phyloP scores from a whole-genome alignment of 1,140 invertebrate genomes.

The Diorhabda carinulata region DNA sequence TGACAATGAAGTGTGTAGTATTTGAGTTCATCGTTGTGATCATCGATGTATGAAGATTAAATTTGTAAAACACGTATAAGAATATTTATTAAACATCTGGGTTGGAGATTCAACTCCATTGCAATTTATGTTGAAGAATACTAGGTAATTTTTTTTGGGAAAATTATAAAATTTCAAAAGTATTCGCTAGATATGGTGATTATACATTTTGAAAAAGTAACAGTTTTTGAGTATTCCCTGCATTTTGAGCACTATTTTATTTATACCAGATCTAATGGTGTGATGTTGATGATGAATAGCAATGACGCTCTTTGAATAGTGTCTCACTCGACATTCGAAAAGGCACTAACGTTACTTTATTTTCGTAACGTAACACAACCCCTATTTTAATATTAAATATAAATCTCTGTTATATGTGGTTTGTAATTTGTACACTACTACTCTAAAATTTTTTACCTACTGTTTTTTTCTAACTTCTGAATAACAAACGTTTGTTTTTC shows the following conservation, averaged over 20 bases:
- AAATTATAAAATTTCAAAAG: too few species aligned
- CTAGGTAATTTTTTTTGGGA: too few species aligned
- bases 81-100: too few species aligned
- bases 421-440: constrained; percentile 45
- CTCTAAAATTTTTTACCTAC: constrained; percentile 38
- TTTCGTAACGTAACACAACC: constrained; percentile 47
- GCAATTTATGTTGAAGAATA: too few species aligned
- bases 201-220: background rate
- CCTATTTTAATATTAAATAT: constrained; percentile 47
- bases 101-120: too few species aligned
- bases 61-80: too few species aligned
- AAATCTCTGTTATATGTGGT: constrained; percentile 47
- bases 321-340: constrained; percentile 49
- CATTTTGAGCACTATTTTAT: constrained; percentile 18
- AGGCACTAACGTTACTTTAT: constrained; percentile 47
- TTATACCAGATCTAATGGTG: constrained; percentile 18
- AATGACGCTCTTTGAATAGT: constrained; percentile 31
- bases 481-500: constrained; percentile 24
- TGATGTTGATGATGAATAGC: constrained; percentile 15
- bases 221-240: constrained; percentile 11
- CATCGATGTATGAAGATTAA: too few species aligned
- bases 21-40: too few species aligned
- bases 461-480: constrained; percentile 27
- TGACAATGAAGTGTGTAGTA: too few species aligned
- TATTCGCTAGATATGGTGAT: too few species aligned